A percentile compares a stretch with the other conserved stretches of the same genome.
phyloP scores from a whole-genome alignment of 2,888 invertebrate species.

The Hyposoter dolosus region DNA sequence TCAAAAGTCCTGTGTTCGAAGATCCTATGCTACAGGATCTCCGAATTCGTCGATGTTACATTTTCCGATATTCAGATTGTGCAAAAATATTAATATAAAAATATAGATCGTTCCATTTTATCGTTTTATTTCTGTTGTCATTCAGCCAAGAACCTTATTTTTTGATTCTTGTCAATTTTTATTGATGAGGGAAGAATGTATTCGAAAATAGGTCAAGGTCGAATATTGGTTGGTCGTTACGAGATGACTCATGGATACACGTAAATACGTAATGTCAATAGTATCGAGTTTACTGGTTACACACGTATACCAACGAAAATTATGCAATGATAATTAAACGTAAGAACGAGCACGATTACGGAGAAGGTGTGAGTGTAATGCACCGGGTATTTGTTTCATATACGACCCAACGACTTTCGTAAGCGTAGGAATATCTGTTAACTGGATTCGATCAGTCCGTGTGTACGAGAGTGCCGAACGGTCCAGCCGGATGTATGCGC shows the following conservation, averaged over 20 bases:
- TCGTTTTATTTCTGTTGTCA: no score
- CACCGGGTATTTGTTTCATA: conserved; percentile 12
- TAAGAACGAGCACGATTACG: conserved; percentile 47
- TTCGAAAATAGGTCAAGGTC: conserved; percentile 4
- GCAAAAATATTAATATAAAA: background rate
- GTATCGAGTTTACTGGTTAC: conserved; percentile 19
- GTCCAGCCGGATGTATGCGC: conserved; percentile 50
- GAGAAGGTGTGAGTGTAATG: conserved; percentile 52
- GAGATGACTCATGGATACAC: conserved; percentile 3
- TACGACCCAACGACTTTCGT: conserved; percentile 52
- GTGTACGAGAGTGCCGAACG: conserved; percentile 40
- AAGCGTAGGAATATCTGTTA: conserved; percentile 35
- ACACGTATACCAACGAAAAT: conserved; percentile 41
- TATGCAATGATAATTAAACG: conserved; percentile 64
- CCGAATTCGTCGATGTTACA: background rate
- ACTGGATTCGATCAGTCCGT: conserved; percentile 35
- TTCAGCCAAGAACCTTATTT: no score
- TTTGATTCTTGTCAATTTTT: background rate
- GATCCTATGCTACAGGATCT: background rate
- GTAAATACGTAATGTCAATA: conserved; percentile 7
- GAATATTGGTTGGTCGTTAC: background rate
- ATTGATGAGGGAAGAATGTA: background rate
- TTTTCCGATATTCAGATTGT: background rate
- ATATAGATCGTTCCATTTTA: no score
- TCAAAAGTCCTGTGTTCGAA: no score